phyloP scores from a whole-genome alignment of 2,888 invertebrate species.

The Hylaea fasciaria region DNA sequence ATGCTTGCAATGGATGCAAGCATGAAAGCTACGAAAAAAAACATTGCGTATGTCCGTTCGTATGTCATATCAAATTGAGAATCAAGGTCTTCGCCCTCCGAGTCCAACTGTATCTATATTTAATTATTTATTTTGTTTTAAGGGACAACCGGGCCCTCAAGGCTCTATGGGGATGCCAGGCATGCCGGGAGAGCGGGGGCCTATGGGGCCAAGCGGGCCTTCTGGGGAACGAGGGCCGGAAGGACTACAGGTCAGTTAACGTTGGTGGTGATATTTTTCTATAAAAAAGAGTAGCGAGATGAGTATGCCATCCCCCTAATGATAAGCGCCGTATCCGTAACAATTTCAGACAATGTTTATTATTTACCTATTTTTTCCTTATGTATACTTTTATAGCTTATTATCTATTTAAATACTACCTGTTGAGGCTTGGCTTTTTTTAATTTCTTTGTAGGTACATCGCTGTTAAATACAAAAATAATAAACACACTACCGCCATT shows the following conservation, averaged over 20 bases:
- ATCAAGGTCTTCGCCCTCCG: no score
- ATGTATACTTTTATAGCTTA: no score
- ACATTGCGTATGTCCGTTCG: no score
- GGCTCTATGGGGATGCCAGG: constrained; percentile 60
- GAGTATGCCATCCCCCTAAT: background rate
- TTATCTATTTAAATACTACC: no score
- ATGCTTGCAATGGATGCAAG: no score
- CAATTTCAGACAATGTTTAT: background rate
- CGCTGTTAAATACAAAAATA: no score
- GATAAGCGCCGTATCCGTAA: background rate
- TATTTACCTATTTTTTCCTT: no score
- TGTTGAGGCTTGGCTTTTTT: no score
- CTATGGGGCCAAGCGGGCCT: constrained; percentile 59
- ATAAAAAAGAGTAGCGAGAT: background rate
- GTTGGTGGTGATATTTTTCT: background rate
- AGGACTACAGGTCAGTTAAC: constrained; percentile 72
- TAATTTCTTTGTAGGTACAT: no score
- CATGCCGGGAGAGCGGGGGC: constrained; percentile 54
- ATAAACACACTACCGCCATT: background rate
- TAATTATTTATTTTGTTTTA: constrained; percentile 19
- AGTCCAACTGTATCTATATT: no score
- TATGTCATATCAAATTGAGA: no score
- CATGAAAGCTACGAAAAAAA: no score
- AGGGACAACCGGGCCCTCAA: constrained; percentile 61
- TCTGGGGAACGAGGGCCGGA: constrained; percentile 77